Base-by-base conservation (phyloP, 2,888 invertebrate genomes). In the Orthosia cruda region DNA sequence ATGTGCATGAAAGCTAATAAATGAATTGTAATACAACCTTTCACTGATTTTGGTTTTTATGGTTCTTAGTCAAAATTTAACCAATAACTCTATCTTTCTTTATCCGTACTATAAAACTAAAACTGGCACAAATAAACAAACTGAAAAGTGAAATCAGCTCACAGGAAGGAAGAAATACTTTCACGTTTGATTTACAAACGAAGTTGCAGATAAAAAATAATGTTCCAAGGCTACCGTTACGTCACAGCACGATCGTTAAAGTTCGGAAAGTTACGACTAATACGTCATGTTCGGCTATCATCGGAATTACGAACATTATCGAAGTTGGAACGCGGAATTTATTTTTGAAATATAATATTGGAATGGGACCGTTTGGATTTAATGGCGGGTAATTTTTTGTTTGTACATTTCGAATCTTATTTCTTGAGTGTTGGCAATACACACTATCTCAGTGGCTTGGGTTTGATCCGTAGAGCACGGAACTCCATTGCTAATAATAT, bases 231-330 rank as follows among this genome's bases (percentile, higher is more conserved):
- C 66, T 76, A 57, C 26, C 18, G 62, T 82, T 75, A 75, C 71
- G 83, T 82, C 82, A 83, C 59, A 68, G 54, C 58, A 63, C 75
- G 71, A 52, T 83, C 80, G 81, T 55, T 65, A 66, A 83, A 82
- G 68, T 81, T 81, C 75, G 80, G 74, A 74, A 69, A 83, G 66
- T 76, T 82, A 82, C 80, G 71, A 55, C 80, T 75, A 55, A 82
- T 80, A 83, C 82, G 84, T 82, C 82, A 82, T 80, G 72, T 77
- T 83, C 84, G 82, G 80, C 80, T 83, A 82, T 82, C 84, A 83
- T 82, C 84, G 80, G 82, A 83, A 76, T 82, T 83, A 82, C 77
- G 72, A 83, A 82, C 72, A 76, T 83, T 80, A 67, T 72, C 66
- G 69, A 82, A 82, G 66, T 82, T 80, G 58, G 83, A 80, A 83